Percentiles rank a stretch among this genome's conserved stretches.
Evolutionary conservation across 2,113 vertebrate species (phyloP).

Genomic region (Pycnonotus jocosus): DNA sequence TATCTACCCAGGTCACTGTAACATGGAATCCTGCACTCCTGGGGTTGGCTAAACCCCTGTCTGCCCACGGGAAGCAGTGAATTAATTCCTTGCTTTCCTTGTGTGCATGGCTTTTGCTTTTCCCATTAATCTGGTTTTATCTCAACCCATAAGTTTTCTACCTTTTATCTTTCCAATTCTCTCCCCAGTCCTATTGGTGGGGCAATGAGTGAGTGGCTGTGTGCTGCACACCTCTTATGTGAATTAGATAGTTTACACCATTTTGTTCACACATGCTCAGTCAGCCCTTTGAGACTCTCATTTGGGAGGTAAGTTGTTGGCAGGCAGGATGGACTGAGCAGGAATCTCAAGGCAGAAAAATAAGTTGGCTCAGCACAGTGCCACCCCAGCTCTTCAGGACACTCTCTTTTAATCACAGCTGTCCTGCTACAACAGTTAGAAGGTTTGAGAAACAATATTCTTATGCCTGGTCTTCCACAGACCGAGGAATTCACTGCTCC

Average conservation of each 20-base stretch:
- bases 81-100: background rate
- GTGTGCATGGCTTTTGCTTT: background rate
- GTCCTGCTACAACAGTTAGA: background rate
- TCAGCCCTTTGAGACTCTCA: background rate
- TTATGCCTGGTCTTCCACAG: background rate
- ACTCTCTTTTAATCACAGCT: background rate
- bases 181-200: background rate
- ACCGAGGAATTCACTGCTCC: background rate
- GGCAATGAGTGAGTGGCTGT: too few relatives aligned
- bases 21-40: background rate
- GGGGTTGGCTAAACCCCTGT: background rate
- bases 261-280: background rate
- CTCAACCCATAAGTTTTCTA: background rate
- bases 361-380: accelerated
- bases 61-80: background rate
- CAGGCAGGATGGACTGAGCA: background rate
- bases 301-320: background rate
- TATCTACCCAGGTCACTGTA: background rate
- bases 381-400: background rate
- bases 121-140: background rate
- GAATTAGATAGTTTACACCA: background rate
- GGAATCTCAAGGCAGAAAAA: background rate
- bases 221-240: background rate
- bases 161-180: background rate
- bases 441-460: background rate